Conservation (phyloP, 2,888 invertebrate species). For the Chrysina gloriosa region DNA sequence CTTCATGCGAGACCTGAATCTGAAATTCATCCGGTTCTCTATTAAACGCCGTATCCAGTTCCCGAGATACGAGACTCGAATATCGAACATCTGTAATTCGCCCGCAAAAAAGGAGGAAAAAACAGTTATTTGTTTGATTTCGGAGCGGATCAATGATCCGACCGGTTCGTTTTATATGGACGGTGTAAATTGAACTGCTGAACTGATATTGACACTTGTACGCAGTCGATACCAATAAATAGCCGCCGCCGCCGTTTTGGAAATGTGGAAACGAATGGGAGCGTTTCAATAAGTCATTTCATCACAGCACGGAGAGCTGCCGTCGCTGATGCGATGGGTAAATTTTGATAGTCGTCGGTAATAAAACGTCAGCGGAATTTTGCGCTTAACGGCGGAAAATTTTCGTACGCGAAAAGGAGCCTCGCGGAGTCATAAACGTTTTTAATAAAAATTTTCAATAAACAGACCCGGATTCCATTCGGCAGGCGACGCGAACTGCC, state of each 20-base stretch:
- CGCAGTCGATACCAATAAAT: slow-evolving; percentile 14
- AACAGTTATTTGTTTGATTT: slow-evolving; percentile 35
- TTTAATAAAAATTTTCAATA: slow-evolving; percentile 14
- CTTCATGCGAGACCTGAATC: slow-evolving; percentile 25
- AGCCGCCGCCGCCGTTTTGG: background rate
- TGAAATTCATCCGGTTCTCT: slow-evolving; percentile 22
- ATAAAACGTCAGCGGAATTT: slow-evolving; percentile 26
- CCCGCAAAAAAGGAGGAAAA: slow-evolving; percentile 7
- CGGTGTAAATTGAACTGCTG: slow-evolving; percentile 21
- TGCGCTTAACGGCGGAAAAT: background rate
- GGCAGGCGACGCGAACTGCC: too few relatives aligned
- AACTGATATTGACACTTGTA: slow-evolving; percentile 15
- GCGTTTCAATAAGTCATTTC: slow-evolving; percentile 24
- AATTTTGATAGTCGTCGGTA: slow-evolving; percentile 12
- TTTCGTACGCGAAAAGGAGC: background rate
- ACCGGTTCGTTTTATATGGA: background rate
- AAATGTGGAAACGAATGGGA: background rate
- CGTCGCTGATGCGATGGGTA: background rate
- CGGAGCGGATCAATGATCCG: slow-evolving; percentile 18
- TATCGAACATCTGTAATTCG: slow-evolving; percentile 23
- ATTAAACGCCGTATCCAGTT: slow-evolving; percentile 33
- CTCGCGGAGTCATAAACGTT: background rate
- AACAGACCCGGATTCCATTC: too few relatives aligned
- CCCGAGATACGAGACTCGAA: slow-evolving; percentile 1
- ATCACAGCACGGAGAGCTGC: background rate